These are phyloP conservation scores for Xestoiulus laeticollis DNA, from an alignment of 2,888 invertebrate genomes.

Conservation along the genomic window DNA sequence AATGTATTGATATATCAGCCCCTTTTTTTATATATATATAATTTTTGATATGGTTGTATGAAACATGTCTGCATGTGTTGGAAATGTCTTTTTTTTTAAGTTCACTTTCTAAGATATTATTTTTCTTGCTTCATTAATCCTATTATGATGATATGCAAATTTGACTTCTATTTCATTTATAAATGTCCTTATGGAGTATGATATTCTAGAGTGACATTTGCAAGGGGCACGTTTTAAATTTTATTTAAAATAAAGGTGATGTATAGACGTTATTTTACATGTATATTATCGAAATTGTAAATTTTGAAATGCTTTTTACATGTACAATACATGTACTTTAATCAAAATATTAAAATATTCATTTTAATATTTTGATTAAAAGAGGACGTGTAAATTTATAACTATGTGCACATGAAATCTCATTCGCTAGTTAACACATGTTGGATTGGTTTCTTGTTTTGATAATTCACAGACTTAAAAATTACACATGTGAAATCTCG, in stretches of 20 bases:
- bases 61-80: neutral
- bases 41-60: too few relatives aligned
- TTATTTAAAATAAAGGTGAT: neutral
- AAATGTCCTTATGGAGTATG: neutral
- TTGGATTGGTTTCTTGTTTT: too few relatives aligned
- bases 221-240: neutral
- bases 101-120: constrained; percentile 30
- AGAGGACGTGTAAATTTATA: too few relatives aligned
- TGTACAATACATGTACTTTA: neutral
- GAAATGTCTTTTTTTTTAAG: neutral
- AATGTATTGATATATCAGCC: neutral
- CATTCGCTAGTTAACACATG: too few relatives aligned
- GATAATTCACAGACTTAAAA: too few relatives aligned
- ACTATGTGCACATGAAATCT: too few relatives aligned
- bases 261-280: neutral
- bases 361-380: too few relatives aligned
- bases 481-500: too few relatives aligned
- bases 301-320: neutral
- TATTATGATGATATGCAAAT: constrained; percentile 24
- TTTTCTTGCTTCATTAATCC: constrained; percentile 39
- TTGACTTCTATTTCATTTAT: constrained; percentile 29
- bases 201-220: neutral
- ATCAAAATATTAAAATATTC: too few relatives aligned
- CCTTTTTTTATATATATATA: too few relatives aligned
- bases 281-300: neutral